Evolutionary conservation across 2,113 vertebrate genomes (phyloP), one percentile per base, ranked within the genome.

Genomic region (Tringa solitaria): DNA sequence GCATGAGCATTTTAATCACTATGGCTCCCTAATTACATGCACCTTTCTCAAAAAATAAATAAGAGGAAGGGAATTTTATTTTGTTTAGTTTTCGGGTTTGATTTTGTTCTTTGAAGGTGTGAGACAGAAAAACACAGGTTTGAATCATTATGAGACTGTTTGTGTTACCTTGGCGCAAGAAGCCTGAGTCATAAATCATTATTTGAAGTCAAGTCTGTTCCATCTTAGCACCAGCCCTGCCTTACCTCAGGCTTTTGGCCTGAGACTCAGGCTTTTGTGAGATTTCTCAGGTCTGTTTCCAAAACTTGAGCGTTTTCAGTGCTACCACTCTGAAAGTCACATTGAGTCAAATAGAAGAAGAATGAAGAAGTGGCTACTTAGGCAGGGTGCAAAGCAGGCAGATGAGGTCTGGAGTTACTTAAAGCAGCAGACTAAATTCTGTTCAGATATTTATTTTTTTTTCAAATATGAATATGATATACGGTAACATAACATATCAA

Each of bases 241-340:
- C 74, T 95, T 93, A 80, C 90, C 50, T 96, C 89, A 91, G 69
- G 37, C 45, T 95, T 92, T 90, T 96, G 92, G 88, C 73, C 50
- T 18, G 23, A 84, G 68, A 65, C 32, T 80, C 35, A 15, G 35
- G 15, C 18, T 93, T 88, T 67, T 84, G n/a, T 90, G 80, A 67
- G 70, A 78, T 85, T 95, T 87, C 75, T 95, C 82, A 78, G 69
- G 76, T 82, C 90, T 94, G 59, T 87, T 96, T 94, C 94, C 85
- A 96, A 90, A 90, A 65, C 48, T 53, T 77, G 28, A 57, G 32
- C 0, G 0, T 69, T 94, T 87, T 84, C 84, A 56, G 35, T 51
- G 92, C 95, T 95, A 89, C 84, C 21, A 19, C 75, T 92, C 74
- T 78, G 63, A 77, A 95, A 87, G 54, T 67, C 70, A 53, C 53